Conservation (phyloP, 2,888 invertebrate genomes). For the Thumatha senex region DNA sequence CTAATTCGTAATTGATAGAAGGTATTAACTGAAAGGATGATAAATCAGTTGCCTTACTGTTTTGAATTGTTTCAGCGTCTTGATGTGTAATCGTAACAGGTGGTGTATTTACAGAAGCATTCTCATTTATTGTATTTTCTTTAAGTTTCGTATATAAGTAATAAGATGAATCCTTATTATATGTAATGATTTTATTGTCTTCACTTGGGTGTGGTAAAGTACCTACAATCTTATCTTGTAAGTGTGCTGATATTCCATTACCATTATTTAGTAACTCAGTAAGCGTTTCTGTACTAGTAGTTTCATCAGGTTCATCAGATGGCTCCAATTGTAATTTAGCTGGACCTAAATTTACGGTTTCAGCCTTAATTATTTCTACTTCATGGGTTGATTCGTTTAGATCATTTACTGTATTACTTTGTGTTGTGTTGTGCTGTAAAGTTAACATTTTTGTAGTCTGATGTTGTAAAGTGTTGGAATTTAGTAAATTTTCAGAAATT, state of each 20-base stretch:
- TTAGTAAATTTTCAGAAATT: constrained; percentile 42
- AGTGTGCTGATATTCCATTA: constrained; percentile 68
- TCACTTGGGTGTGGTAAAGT: constrained; percentile 69
- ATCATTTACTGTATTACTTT: constrained; percentile 16
- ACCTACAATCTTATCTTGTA: constrained; percentile 71
- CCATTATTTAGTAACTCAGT: constrained; percentile 52
- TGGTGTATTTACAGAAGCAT: constrained; percentile 30
- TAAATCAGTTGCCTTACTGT: constrained; percentile 40
- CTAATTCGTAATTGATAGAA: constrained; percentile 65
- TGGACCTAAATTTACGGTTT: constrained; percentile 47
- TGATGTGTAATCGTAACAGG: constrained; percentile 21
- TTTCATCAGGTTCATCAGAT: constrained; percentile 40
- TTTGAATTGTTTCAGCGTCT: constrained; percentile 30
- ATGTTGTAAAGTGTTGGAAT: constrained; percentile 33
- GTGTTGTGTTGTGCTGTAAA: constrained; percentile 28
- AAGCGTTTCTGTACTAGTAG: constrained; percentile 53
- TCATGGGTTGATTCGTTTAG: constrained; percentile 22
- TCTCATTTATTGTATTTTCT: constrained; percentile 38
- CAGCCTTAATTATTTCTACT: constrained; percentile 60
- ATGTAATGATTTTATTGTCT: constrained; percentile 65
- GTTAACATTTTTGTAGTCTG: constrained; percentile 33
- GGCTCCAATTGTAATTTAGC: constrained; percentile 55
- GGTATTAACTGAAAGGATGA: constrained; percentile 66
- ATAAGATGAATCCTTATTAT: constrained; percentile 72
- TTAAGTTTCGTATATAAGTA: constrained; percentile 65